Percentiles rank a stretch among this genome's conserved stretches.
phyloP scores from a whole-genome alignment of 2,113 vertebrate species.

The Haemorhous mexicanus region DNA sequence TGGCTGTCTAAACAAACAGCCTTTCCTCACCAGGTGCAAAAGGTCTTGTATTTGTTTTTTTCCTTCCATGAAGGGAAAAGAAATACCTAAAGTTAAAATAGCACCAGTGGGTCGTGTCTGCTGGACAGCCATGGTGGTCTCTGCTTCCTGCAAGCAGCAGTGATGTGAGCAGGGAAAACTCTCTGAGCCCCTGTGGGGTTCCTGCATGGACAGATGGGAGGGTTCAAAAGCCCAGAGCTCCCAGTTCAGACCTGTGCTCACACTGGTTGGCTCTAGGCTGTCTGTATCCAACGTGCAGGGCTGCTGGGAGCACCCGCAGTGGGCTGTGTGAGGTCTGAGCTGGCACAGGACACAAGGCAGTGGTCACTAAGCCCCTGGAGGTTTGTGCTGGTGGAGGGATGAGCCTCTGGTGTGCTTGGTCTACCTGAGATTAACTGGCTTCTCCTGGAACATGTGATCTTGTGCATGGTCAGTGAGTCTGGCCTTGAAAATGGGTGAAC shows the following conservation, averaged over 20 bases:
- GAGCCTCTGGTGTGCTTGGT: background rate
- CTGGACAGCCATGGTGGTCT: background rate
- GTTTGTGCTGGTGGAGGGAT: background rate
- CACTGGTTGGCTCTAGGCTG: background rate
- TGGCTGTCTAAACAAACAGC: slow-evolving; percentile 55
- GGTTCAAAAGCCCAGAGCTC: background rate
- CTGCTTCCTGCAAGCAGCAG: background rate
- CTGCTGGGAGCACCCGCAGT: background rate
- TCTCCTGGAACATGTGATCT: background rate
- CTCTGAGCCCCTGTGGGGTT: rapidly evolving
- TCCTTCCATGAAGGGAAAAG: background rate
- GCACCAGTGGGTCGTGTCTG: background rate
- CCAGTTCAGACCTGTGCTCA: background rate
- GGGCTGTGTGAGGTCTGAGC: background rate
- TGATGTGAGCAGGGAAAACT: background rate
- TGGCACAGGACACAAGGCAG: background rate
- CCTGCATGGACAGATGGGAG: background rate
- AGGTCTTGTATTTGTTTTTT: slow-evolving; percentile 18
- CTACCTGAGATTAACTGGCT: background rate
- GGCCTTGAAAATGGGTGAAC: background rate
- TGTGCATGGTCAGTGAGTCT: background rate
- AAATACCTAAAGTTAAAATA: slow-evolving; percentile 29
- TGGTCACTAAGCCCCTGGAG: background rate
- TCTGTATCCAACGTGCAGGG: background rate
- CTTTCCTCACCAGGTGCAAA: slow-evolving; percentile 47